These are phyloP conservation scores for Tolypeutes matacus DNA, from an alignment of 2,797 vertebrate species.

Conservation along the genomic window DNA sequence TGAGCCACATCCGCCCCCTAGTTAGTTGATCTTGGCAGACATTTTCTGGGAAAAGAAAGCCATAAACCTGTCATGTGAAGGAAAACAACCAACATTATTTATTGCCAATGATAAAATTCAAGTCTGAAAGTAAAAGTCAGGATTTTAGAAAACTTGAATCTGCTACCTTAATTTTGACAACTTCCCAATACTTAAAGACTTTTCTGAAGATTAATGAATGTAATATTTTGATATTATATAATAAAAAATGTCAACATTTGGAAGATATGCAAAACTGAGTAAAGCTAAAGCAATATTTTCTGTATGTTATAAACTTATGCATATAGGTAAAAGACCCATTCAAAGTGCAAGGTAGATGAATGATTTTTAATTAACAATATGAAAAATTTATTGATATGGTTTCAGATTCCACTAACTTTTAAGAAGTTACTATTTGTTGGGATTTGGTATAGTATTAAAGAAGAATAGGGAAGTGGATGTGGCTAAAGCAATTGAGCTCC, in stretches of 20 bases:
- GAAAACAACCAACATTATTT: conserved; percentile 2
- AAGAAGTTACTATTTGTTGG: conserved; percentile 1
- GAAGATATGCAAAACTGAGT: conserved; percentile 36
- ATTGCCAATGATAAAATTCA: conserved; percentile 51
- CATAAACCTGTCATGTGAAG: neutral
- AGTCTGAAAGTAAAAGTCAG: conserved; percentile 10
- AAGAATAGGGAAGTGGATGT: neutral
- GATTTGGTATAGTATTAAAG: conserved; percentile 27
- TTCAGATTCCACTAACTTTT: conserved; percentile 43
- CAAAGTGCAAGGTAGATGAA: neutral
- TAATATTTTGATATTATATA: conserved; percentile 24
- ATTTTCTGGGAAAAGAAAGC: conserved; percentile 42
- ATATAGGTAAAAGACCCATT: neutral
- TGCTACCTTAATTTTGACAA: neutral
- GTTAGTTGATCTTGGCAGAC: neutral
- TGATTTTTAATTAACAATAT: conserved; percentile 30
- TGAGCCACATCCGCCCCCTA: too few species aligned
- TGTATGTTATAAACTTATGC: neutral
- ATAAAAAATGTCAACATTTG: conserved; percentile 31
- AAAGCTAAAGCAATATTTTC: conserved; percentile 9
- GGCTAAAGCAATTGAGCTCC: too few species aligned
- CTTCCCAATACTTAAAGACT: conserved; percentile 16
- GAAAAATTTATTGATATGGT: neutral
- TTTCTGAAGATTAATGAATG: conserved; percentile 30
- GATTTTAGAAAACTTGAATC: neutral